phyloP scores from a whole-genome alignment of 1,140 invertebrate genomes.

The Drosophila melanica region DNA sequence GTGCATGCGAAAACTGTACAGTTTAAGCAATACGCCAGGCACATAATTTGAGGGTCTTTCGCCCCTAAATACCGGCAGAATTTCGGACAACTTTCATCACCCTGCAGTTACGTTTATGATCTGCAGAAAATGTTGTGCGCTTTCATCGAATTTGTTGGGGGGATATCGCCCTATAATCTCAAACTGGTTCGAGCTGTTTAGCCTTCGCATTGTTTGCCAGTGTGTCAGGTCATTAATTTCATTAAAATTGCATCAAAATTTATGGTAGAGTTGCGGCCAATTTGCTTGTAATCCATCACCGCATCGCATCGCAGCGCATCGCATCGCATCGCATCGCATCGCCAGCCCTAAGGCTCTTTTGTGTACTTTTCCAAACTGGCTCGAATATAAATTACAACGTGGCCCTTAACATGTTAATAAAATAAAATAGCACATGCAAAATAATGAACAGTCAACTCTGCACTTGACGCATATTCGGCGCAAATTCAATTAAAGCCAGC shows the following conservation, averaged over 20 bases:
- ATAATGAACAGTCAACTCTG: constrained; percentile 17
- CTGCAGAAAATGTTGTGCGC: constrained; percentile 25
- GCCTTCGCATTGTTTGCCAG: constrained; percentile 32
- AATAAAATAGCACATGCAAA: constrained; percentile 64
- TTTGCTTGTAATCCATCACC: constrained; percentile 78
- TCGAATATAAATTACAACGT: constrained; percentile 68
- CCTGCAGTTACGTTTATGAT: constrained; percentile 28
- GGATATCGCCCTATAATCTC: constrained; percentile 27
- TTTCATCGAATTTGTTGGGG: constrained; percentile 42
- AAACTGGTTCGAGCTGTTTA: constrained; percentile 17
- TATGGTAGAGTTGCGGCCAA: constrained; percentile 49
- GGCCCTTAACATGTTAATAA: constrained; percentile 77
- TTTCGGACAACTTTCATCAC: constrained; percentile 41
- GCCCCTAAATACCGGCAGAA: neutral
- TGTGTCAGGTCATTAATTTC: constrained; percentile 69
- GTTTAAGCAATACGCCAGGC: neutral
- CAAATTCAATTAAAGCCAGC: constrained; percentile 73
- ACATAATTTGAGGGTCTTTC: constrained; percentile 29
- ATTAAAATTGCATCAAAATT: constrained; percentile 77
- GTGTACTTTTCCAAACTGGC: constrained; percentile 34
- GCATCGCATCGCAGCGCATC: constrained; percentile 46
- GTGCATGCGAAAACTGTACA: constrained; percentile 4
- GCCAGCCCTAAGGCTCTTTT: constrained; percentile 54
- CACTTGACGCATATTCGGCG: constrained; percentile 32
- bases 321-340: constrained; percentile 30